Percentiles rank a stretch among this genome's conserved stretches.
Evolutionary conservation across 2,888 invertebrate species (phyloP).

Genomic region (Oxycera nigricornis): DNA sequence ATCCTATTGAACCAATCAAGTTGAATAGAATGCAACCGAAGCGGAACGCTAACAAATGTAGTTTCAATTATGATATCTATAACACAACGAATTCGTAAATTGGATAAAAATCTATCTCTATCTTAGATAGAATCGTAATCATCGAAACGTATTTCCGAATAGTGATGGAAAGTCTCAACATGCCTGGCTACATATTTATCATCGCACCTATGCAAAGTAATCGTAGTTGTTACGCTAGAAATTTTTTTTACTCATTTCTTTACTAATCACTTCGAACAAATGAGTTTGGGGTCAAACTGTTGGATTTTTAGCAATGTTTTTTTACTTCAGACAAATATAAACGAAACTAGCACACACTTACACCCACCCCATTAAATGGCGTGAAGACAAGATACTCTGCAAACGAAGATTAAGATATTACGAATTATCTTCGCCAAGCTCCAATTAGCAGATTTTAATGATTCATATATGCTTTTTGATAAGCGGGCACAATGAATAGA

Average conservation of each 20-base stretch:
- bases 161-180: neutral
- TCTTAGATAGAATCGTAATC: neutral
- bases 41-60: neutral
- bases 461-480: neutral
- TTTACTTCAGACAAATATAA: neutral
- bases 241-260: neutral
- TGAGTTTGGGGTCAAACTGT: neutral
- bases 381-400: neutral
- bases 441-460: neutral
- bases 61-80: neutral
- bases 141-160: neutral
- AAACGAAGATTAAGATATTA: neutral
- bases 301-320: neutral
- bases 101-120: neutral
- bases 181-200: neutral
- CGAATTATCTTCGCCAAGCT: neutral
- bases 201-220: neutral
- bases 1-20: neutral
- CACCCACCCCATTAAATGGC: neutral
- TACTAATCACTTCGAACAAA: neutral
- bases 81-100: neutral
- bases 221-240: neutral
- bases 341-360: neutral
- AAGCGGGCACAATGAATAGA: neutral
- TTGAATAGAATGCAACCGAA: neutral